Evolutionary conservation across 2,797 vertebrate species (phyloP).

Genomic region (Eleutherodactylus coqui): DNA sequence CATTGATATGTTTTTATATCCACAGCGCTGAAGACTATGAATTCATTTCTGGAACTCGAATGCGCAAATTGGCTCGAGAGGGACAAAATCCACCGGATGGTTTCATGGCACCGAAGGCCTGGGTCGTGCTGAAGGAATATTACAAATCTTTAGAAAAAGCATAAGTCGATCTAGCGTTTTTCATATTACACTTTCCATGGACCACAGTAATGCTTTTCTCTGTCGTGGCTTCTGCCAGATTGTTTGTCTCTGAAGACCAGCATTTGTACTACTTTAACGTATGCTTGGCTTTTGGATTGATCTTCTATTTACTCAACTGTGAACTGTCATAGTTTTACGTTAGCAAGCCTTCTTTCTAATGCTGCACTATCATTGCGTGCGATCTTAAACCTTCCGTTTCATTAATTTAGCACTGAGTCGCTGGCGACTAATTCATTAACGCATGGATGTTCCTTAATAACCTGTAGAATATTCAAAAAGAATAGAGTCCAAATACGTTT

Average conservation of each 20-base stretch:
- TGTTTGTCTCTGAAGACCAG: conserved; percentile 68
- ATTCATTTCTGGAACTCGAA: conserved; percentile 98
- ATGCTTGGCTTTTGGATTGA: conserved; percentile 74
- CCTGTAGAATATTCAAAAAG: background rate
- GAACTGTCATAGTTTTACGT: conserved; percentile 74
- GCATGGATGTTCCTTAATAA: conserved; percentile 21
- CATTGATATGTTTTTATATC: conserved; percentile 29
- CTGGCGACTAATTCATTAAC: conserved; percentile 40
- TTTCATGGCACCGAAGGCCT: conserved; percentile 96
- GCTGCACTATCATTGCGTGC: conserved; percentile 55
- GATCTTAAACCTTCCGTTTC: background rate
- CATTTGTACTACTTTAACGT: conserved; percentile 70
- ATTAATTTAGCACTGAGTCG: conserved; percentile 32
- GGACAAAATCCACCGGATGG: conserved; percentile 93
- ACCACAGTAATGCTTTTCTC: conserved; percentile 66
- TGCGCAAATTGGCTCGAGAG: conserved; percentile 94
- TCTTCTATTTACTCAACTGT: conserved; percentile 72
- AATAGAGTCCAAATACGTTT: conserved; percentile 2
- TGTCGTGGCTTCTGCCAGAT: conserved; percentile 70
- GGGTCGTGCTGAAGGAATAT: conserved; percentile 93
- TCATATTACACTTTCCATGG: conserved; percentile 66
- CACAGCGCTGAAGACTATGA: conserved; percentile 93
- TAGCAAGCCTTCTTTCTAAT: conserved; percentile 70
- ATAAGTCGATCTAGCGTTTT: conserved; percentile 69
- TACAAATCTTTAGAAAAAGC: conserved; percentile 94